phyloP scores from a whole-genome alignment of 2,797 vertebrate genomes.

The Enteromius mattozi region DNA sequence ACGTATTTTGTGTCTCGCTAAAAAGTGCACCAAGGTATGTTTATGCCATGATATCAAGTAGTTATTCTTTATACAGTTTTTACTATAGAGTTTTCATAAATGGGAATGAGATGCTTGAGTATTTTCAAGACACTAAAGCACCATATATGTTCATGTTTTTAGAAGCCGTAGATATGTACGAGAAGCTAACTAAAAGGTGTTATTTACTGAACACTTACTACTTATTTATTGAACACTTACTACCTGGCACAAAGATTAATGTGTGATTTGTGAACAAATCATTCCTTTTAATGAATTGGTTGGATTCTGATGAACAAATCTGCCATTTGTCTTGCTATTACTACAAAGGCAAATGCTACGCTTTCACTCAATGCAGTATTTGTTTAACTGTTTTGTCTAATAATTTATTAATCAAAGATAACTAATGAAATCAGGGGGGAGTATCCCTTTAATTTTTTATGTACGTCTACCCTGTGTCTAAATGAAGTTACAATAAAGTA shows the following conservation, averaged over 20 bases:
- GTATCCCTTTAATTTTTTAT: neutral
- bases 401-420: neutral
- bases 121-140: neutral
- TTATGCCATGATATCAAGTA: no score
- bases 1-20: no score
- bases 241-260: neutral
- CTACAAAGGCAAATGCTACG: neutral
- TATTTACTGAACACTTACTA: neutral
- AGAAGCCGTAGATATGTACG: neutral
- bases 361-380: neutral
- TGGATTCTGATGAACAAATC: neutral
- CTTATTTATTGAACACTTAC: neutral
- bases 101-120: neutral
- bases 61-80: no score
- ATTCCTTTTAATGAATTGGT: neutral
- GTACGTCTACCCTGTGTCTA: neutral
- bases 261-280: neutral
- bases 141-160: neutral
- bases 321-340: neutral
- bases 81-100: neutral
- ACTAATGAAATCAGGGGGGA: neutral
- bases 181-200: neutral
- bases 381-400: neutral
- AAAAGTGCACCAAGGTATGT: no score
- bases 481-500: no score